Evolutionary conservation across 2,113 vertebrate genomes (phyloP), one percentile per base, ranked within the genome.

Genomic region (Oryzias melastigma): DNA sequence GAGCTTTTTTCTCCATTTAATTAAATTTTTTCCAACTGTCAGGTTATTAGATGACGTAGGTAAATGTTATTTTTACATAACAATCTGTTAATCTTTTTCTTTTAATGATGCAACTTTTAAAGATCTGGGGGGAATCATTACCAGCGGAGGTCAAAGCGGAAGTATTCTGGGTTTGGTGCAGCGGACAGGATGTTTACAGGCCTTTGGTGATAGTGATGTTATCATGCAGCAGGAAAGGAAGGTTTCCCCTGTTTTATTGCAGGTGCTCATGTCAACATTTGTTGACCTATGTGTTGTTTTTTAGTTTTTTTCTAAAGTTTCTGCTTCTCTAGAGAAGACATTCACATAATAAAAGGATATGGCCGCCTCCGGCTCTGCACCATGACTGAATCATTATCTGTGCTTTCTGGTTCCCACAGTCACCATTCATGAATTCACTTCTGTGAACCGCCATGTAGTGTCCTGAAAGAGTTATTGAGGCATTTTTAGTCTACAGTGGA

Each of bases 141-240:
- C 19, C 14, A 5, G 18, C 24, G 8, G 64, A 65, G 71, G 52
- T 65, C 44, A 15, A 17, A 52, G 4, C 40, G 17, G 47, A 57
- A 40, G 5, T 66, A 77, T 59, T 60, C 49, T 51, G 68, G n/a
- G 51, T 65, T 56, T 42, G 2, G n/a, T 1, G 16, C 14, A 35
- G 43, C 60, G 48, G 69, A 65, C 1, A 29, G 62, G 71, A 68
- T 79, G 80, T 84, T 88, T 83, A 84, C 74, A 14, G 53, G 14
- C 69, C 57, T 62, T 43, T 5, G 55, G 67, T 66, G 29, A 57
- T 25, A 58, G 19, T 62, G 62, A 77, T 72, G 73, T 68, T 72
- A 52, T 86, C 71, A 65, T 75, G 63, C 56, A 52, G 27, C 57
- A 52, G 85, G 79, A 85, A 80, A 59, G 71, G 52, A 67, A 75